Evolutionary conservation across 2,113 vertebrate species (phyloP), one percentile per base, ranked within the genome.

Genomic region (Rhegmatorhina hoffmannsi): DNA sequence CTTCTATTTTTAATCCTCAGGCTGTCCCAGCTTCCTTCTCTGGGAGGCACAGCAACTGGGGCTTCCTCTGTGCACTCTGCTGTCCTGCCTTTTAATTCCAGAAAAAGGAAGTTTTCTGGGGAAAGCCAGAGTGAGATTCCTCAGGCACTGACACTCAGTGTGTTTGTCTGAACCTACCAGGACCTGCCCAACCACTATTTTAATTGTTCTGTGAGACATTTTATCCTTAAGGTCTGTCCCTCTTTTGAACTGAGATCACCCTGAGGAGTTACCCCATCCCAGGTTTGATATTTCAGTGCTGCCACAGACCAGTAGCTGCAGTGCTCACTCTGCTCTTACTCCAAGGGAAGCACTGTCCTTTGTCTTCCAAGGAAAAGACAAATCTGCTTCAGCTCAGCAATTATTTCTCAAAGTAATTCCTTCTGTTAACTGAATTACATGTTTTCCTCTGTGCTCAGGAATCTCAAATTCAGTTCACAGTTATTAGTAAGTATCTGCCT

Each of bases 11-110:
- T 74, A 63, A 62, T 44, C 43, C 44, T 17, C 68, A 50, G 50
- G 38, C 28, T 70, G 38, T 70, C 80, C 80, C 66, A 66, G 20
- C 59, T 87, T 87, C 80, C 80, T 86, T 69, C 73, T 87, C 47
- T 1, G 0, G 86, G 69, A 77, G 78, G 87, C 60, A 50, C 46
- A 67, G 75, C 63, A 89, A 33, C 64, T 43, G 23, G 28, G 43
- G 28, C 60, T 96, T 84, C 83, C 68, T 69, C 75, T 40, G 33
- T 60, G 40, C 43, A 10, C 40, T 75, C 59, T 43, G 28, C 50
- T 63, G 15, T 43, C 38, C 46, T 67, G 31, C 1, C 14, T 69
- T 84, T 69, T 60, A 28, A 50, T 49, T 40, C 1, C 15, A 87
- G 63, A 13, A 63, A 24, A 72, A 58, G 6, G 9, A 2, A 59